Conservation (phyloP, 2,888 invertebrate species). For the Sinohyriopsis cumingii region DNA sequence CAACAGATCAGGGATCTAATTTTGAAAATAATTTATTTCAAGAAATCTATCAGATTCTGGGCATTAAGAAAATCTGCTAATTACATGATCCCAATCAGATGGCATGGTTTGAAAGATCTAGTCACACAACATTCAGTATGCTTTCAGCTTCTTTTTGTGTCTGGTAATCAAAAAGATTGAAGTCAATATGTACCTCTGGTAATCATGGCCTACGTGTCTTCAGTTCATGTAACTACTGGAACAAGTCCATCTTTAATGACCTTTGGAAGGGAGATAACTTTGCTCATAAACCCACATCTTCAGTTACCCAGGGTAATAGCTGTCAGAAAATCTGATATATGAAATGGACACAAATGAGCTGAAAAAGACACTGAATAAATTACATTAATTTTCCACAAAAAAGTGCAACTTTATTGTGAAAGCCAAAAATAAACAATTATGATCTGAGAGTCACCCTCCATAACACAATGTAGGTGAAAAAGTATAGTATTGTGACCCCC, state of each 20-base stretch:
- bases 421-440: not conserved
- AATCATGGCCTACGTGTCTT: not conserved
- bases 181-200: not conserved
- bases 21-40: slow-evolving; percentile 16
- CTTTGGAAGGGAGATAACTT: not conserved
- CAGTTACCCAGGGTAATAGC: not conserved
- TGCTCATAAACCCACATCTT: not conserved
- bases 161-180: not conserved
- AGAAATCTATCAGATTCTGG: slow-evolving; percentile 9
- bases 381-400: not conserved
- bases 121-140: slow-evolving; percentile 3
- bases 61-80: slow-evolving; percentile 6
- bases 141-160: slow-evolving; percentile 1
- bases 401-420: not conserved
- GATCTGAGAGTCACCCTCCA: not conserved
- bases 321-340: not conserved
- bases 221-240: not conserved
- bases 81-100: slow-evolving; percentile 4
- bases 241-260: not conserved
- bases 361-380: not conserved
- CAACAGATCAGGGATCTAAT: slow-evolving; percentile 11
- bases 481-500: not conserved
- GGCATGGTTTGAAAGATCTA: slow-evolving; percentile 13
- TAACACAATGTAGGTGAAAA: not conserved
- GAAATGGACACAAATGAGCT: not conserved